Base-by-base conservation (phyloP, 2,797 vertebrate species). In the Nannoperca obscura region DNA sequence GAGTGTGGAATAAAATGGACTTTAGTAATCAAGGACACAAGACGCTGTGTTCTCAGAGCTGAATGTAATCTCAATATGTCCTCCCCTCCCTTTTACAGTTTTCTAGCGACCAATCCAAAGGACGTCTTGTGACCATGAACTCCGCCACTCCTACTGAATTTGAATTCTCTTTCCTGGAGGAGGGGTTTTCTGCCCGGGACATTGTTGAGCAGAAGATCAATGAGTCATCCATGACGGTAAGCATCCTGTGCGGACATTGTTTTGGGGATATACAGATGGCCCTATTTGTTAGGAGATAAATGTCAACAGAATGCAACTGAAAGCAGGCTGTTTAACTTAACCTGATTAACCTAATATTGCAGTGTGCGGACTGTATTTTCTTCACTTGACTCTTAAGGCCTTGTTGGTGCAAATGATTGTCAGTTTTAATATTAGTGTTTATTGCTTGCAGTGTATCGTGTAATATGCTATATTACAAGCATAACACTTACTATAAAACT, bases 121-220 rank as follows among this genome's bases (percentile, higher is more conserved):
- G 22, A 86, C 76, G 71, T 84, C 47, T 85, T 78, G 81, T 89
- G 72, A 90, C 88, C 64, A 92, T 81, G 98, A 96, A 86, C 87
- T 87, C 80, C 85, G 92, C 94, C 53, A 86, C 80, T 80, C 88
- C 91, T 73, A 93, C 93, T 46, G 96, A 97, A 74, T 94, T 96
- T 91, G 97, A 97, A 68, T 95, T 98, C 88, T 93, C 95, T 74
- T 97, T 98, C 91, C 95, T 99, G 32, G 97, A 99, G 9, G 98
- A 99, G 92, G 98, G 98, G 47, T 99, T 99, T 86, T 95, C 95
- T 90, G 97, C 97, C 82, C 95, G 96, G 82, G 97, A 99, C 85
- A 96, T 96, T 59, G 93, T 99, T 82, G 97, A 99, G 86, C 97
- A 99, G 93, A 99, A 97, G 92, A 97, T 99, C 88, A 99, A 98